Percentiles rank a stretch among this genome's conserved stretches.
These are phyloP conservation scores for Moxostoma hubbsi DNA, from an alignment of 2,797 vertebrate genomes.

Conservation along the genomic window DNA sequence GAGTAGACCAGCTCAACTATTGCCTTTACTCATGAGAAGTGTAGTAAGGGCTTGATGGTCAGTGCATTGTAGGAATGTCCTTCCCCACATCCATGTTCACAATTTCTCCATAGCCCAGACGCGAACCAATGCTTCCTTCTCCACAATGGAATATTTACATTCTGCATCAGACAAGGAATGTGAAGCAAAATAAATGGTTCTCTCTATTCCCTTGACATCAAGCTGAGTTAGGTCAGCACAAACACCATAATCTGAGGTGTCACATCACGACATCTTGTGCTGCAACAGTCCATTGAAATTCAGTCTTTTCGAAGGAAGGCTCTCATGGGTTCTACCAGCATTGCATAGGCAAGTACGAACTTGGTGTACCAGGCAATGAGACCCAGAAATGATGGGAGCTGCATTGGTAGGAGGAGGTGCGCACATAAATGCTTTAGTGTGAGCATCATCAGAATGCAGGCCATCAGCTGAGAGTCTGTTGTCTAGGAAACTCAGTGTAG, in stretches of 20 bases:
- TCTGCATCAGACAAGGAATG: no score
- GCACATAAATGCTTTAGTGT: conserved; percentile 36
- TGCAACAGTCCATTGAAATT: neutral
- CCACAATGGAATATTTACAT: no score
- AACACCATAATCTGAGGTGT: conserved; percentile 31
- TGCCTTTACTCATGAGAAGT: conserved; percentile 42
- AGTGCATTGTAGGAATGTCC: neutral
- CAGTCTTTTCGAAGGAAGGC: conserved; percentile 35
- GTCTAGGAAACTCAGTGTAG: neutral
- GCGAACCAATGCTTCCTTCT: no score
- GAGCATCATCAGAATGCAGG: conserved; percentile 31
- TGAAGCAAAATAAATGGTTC: no score
- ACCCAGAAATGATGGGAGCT: conserved; percentile 41
- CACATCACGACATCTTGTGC: conserved; percentile 18
- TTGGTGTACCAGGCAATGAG: conserved; percentile 42
- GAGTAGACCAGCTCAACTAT: conserved; percentile 18
- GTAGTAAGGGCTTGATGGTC: conserved; percentile 33
- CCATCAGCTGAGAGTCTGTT: conserved; percentile 10
- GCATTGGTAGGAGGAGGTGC: conserved; percentile 33
- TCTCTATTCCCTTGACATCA: neutral
- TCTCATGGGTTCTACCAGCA: conserved; percentile 47
- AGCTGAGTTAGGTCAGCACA: conserved; percentile 30
- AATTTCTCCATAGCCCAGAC: no score
- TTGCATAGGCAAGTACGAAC: conserved; percentile 44
- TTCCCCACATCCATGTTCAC: no score